phyloP scores from a whole-genome alignment of 1,140 invertebrate species.

The Formica exsecta region DNA sequence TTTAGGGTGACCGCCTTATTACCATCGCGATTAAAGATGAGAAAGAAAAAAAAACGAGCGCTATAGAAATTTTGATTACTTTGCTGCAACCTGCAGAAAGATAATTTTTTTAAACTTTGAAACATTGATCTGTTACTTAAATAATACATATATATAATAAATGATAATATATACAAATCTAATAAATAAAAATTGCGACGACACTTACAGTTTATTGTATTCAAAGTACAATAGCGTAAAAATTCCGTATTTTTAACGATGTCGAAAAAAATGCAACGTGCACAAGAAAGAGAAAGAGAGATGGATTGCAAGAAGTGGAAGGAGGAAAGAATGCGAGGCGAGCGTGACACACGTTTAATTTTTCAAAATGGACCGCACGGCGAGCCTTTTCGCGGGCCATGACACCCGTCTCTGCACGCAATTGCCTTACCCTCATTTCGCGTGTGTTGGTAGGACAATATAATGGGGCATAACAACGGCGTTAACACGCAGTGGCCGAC shows the following conservation, averaged over 20 bases:
- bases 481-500: constrained; percentile 85
- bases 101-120: neutral
- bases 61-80: neutral
- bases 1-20: constrained; percentile 26
- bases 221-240: neutral
- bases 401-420: constrained; percentile 51
- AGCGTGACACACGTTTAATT: constrained; percentile 53
- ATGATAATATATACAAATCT: neutral
- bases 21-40: neutral
- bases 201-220: neutral
- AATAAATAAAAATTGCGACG: neutral
- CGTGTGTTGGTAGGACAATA: constrained; percentile 79
- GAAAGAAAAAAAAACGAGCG: neutral
- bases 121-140: neutral
- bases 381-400: constrained; percentile 49
- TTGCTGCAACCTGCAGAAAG: neutral
- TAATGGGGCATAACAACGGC: constrained; percentile 87
- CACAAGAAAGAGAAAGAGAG: neutral
- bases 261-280: constrained; percentile 2
- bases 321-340: neutral
- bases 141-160: neutral
- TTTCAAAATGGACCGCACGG: constrained; percentile 61
- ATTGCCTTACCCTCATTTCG: constrained; percentile 61
- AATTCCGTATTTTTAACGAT: constrained; percentile 2
- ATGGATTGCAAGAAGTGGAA: neutral